Evolutionary conservation across 2,888 invertebrate genomes (phyloP).

Genomic region (Chelonus formosanus): DNA sequence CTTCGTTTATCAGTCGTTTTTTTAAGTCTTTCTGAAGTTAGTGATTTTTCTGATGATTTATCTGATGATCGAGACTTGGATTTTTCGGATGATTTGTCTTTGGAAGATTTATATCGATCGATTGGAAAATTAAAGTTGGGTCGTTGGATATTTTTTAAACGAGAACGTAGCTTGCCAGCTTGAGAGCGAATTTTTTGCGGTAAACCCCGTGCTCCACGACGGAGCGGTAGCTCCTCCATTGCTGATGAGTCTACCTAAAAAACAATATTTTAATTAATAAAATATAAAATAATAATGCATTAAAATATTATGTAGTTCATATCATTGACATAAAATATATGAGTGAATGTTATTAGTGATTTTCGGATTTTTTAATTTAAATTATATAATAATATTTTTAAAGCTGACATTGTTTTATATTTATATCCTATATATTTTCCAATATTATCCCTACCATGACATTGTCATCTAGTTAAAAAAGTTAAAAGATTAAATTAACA

Average conservation of each 20-base stretch:
- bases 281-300: no score
- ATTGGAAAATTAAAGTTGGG: constrained; percentile 66
- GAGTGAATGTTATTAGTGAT: background rate
- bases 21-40: constrained; percentile 23
- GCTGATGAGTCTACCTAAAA: constrained; percentile 71
- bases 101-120: constrained; percentile 54
- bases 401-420: constrained; percentile 30
- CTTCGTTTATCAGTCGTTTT: constrained; percentile 52
- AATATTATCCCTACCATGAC: no score
- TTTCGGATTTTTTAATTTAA: constrained; percentile 5
- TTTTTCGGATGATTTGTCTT: constrained; percentile 56
- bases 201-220: constrained; percentile 51
- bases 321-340: no score
- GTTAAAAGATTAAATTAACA: no score
- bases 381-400: constrained; percentile 28
- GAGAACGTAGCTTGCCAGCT: constrained; percentile 77
- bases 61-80: constrained; percentile 43
- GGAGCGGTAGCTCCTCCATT: constrained; percentile 67
- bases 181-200: constrained; percentile 74
- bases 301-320: no score
- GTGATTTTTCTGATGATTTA: constrained; percentile 38
- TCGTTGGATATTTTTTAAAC: constrained; percentile 72
- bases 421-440: background rate
- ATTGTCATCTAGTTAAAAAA: no score
- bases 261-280: background rate